Conservation (phyloP, 2,888 invertebrate genomes). For the Ommatoiulus sabulosus region DNA sequence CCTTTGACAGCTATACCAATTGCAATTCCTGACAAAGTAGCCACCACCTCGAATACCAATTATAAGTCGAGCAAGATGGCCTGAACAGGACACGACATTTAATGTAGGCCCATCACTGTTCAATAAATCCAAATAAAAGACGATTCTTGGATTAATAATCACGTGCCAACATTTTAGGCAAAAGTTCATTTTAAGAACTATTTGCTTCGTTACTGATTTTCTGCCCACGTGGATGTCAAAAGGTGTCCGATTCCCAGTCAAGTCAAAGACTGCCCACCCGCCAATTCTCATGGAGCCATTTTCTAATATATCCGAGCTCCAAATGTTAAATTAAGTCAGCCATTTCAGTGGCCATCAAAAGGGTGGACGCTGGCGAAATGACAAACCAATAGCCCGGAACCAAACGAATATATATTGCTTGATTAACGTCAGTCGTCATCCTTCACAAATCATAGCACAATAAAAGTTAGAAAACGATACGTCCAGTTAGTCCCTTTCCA, state of each 20-base stretch:
- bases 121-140: no score
- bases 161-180: no score
- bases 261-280: background rate
- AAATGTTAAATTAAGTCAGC: constrained; percentile 44
- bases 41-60: background rate
- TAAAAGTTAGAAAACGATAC: constrained; percentile 47
- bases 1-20: background rate
- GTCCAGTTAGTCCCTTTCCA: background rate
- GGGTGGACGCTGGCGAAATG: constrained; percentile 40
- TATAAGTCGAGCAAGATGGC: background rate
- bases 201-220: background rate
- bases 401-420: constrained; percentile 47
- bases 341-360: constrained; percentile 45
- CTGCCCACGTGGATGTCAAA: background rate
- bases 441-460: constrained; percentile 47
- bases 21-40: background rate
- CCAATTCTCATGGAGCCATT: constrained; percentile 47
- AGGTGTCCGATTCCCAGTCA: constrained; percentile 13
- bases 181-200: no score
- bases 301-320: background rate
- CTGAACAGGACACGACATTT: background rate
- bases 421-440: constrained; percentile 47
- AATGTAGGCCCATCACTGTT: no score
- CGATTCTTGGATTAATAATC: no score
- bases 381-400: constrained; percentile 47